phyloP scores from a whole-genome alignment of 2,113 vertebrate genomes.

The Lutjanus erythropterus region DNA sequence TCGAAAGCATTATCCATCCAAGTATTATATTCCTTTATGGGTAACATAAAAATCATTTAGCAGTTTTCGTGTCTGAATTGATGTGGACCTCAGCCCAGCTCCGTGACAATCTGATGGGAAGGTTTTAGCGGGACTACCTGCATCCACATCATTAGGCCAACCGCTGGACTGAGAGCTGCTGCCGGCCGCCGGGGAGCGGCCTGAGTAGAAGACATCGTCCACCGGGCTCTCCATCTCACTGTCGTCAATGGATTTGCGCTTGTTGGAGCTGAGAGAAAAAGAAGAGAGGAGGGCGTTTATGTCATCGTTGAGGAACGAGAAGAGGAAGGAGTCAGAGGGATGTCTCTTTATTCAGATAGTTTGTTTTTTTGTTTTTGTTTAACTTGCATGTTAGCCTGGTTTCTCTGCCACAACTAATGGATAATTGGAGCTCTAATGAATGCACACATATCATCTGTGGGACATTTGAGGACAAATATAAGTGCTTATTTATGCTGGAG shows the following conservation, averaged over 20 bases:
- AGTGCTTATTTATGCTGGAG: neutral
- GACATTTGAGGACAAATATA: constrained; percentile 26
- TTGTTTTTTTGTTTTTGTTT: neutral
- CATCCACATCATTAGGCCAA: constrained; percentile 95
- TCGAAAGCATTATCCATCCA: neutral
- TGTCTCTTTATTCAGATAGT: neutral
- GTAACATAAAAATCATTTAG: neutral
- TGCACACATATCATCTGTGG: constrained; percentile 7
- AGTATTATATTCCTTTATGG: neutral
- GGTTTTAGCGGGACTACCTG: constrained; percentile 81
- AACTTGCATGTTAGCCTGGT: neutral
- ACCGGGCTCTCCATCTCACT: constrained; percentile 97
- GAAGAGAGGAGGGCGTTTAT: constrained; percentile 6
- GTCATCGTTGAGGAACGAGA: neutral
- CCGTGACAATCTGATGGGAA: neutral
- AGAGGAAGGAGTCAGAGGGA: neutral
- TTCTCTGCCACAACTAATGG: neutral
- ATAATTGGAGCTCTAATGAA: neutral
- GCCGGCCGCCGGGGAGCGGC: constrained; percentile 92
- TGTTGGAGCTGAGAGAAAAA: constrained; percentile 88
- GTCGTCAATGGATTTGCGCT: constrained; percentile 96
- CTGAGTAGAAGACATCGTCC: constrained; percentile 96
- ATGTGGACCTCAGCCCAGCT: constrained; percentile 55
- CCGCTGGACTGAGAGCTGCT: constrained; percentile 93
- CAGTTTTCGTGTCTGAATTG: constrained; percentile 38